Conservation (phyloP, 37 sponge, comb jelly and placozoan genomes). For the Aphrocallistes beatrix region DNA sequence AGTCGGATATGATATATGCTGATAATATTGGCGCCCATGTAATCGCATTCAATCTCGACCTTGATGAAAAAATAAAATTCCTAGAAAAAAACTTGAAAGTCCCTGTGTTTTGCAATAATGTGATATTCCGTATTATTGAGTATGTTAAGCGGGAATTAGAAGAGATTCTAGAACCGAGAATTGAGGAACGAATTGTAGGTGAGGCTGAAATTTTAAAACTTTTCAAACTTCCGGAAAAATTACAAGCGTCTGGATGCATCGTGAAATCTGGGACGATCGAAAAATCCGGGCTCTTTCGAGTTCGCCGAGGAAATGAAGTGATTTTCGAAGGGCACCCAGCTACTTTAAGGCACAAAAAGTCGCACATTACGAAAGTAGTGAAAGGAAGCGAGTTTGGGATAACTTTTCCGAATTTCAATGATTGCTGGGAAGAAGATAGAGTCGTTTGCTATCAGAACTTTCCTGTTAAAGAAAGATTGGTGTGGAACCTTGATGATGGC, state of each 20-base stretch:
- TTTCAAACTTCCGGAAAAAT: conserved; percentile 32
- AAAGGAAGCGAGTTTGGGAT: conserved; percentile 9
- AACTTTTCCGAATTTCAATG: not conserved
- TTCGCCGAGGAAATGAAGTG: not conserved
- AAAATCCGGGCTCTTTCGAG: not conserved
- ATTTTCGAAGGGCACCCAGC: not conserved
- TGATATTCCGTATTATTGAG: not conserved
- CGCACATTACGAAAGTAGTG: not conserved
- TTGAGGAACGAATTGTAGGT: conserved; percentile 57
- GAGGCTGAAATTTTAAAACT: conserved; percentile 52
- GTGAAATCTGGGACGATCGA: not conserved
- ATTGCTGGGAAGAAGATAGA: not conserved
- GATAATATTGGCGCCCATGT: not conserved
- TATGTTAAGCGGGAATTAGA: conserved; percentile 39
- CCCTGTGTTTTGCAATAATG: not conserved
- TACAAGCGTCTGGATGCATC: not conserved
- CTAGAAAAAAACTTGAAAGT: not conserved
- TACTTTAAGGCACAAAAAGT: not conserved
- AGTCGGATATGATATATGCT: not conserved
- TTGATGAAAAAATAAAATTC: not conserved
- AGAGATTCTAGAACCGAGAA: conserved; percentile 19
- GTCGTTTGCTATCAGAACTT: not conserved
- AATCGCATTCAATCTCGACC: not conserved
- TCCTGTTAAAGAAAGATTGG: not conserved
- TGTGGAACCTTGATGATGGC: not conserved